Evolutionary conservation across 1,140 invertebrate species (phyloP), one percentile per base, ranked within the genome.

Genomic region (Hyles euphorbiae): DNA sequence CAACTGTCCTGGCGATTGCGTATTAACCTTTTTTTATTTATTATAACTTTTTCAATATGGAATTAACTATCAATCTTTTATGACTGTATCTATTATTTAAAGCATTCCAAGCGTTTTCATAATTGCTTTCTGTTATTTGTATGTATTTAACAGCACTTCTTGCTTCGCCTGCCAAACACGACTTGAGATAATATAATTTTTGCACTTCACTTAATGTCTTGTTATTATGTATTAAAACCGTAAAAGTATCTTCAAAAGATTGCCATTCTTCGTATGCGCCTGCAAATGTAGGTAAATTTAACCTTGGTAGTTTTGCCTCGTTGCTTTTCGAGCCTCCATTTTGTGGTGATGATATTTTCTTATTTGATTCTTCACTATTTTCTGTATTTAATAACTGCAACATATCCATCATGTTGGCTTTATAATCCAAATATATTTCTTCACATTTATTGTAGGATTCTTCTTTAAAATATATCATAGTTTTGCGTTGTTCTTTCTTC

Each of bases 191-290:
- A 47, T 63, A 61, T 8, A 64, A 54, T 51, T 68, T 64, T 61
- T 68, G 66, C 34, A 68, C 56, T 22, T 61, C 53, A 44, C 33
- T 57, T 6, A 68, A 46, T 43, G 3, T 48, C 45, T 64, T 64
- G 50, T 65, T 67, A 1, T 34, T 51, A 10, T 57, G 44, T 36
- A 67, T 56, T n/a, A 67, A 34, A 7, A 61, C 43, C 43, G 11
- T 51, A 56, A 67, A 67, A 40, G 54, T 34, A 45, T 67, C 65
- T 59, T 68, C 48, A 59, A 68, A 63, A 7, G 58, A 56, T 53
- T 63, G 61, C 65, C 65, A 68, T 22, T 68, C 61, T 60, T 68
- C 61, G 50, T 68, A 68, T 22, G 51, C 50, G 10, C 65, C 65
- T 8, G 57, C 47, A 45, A 67, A 64, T 53, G 46, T 61, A 33